A percentile compares a stretch with the other conserved stretches of the same genome.
Evolutionary conservation across 2,797 vertebrate genomes (phyloP).

Genomic region (Oceanodroma leucorhoa): DNA sequence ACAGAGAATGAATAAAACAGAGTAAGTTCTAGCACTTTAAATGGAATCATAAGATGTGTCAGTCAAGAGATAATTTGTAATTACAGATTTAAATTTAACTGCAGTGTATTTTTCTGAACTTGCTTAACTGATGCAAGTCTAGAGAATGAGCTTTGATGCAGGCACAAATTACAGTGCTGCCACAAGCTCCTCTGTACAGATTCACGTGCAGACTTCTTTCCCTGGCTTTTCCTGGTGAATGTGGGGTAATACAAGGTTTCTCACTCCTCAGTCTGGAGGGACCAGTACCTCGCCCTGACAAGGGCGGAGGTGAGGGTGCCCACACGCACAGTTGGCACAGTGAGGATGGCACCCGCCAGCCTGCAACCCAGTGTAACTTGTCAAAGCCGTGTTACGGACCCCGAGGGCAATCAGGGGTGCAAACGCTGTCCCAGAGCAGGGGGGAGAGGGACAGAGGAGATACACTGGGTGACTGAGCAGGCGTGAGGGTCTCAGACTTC

Average conservation of each 20-base stretch:
- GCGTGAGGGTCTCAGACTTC: not conserved
- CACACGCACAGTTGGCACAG: fast-evolving
- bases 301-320: not conserved
- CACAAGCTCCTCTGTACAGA: not conserved
- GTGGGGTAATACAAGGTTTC: not conserved
- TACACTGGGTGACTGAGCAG: not conserved
- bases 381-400: fast-evolving
- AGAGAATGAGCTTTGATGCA: not conserved
- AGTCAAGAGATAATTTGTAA: not conserved
- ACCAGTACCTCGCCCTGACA: fast-evolving
- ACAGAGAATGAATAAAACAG: not conserved
- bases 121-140: not conserved
- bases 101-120: not conserved
- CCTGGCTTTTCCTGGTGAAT: not conserved
- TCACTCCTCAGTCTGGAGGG: not conserved
- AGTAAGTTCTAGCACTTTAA: not conserved
- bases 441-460: not conserved
- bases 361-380: not conserved
- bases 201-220: not conserved
- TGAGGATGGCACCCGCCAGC: not conserved
- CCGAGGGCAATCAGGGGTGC: not conserved
- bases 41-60: not conserved
- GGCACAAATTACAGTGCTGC: not conserved
- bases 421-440: not conserved
- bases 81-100: not conserved